Evolutionary conservation across 2,797 vertebrate genomes (phyloP).

Genomic region (Ficedula albicollis): DNA sequence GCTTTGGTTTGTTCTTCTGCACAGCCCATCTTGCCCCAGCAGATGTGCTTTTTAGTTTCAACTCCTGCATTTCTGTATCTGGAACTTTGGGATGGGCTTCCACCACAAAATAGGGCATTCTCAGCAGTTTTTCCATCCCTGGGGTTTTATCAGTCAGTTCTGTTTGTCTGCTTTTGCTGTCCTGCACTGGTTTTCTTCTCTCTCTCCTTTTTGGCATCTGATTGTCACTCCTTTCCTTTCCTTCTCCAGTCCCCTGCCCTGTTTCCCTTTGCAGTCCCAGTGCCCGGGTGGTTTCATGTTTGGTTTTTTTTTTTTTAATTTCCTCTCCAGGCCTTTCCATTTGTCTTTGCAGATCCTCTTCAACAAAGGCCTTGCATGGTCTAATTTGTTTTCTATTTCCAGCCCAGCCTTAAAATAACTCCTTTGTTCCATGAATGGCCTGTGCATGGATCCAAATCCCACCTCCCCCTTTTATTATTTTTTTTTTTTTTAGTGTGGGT

Average conservation of each 20-base stretch:
- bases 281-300: not conserved
- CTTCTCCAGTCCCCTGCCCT: not conserved
- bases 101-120: not conserved
- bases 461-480: not conserved
- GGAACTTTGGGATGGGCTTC: not conserved
- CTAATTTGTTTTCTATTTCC: constrained; percentile 63
- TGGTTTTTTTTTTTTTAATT: not conserved
- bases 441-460: constrained; percentile 14
- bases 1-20: not conserved
- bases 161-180: not conserved
- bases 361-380: constrained; percentile 29
- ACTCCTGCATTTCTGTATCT: not conserved
- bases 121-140: not conserved
- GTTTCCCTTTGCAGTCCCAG: not conserved
- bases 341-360: constrained; percentile 55
- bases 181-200: not conserved
- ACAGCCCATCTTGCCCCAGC: not conserved
- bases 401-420: constrained; percentile 57
- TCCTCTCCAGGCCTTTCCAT: constrained; percentile 41
- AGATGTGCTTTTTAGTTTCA: not conserved
- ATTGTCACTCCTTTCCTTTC: not conserved
- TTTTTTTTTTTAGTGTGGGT: not conserved
- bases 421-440: constrained; percentile 51
- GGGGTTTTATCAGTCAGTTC: not conserved
- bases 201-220: not conserved